These are phyloP conservation scores for Theocolax elegans DNA, from an alignment of 1,140 invertebrate genomes.

Conservation along the genomic window DNA sequence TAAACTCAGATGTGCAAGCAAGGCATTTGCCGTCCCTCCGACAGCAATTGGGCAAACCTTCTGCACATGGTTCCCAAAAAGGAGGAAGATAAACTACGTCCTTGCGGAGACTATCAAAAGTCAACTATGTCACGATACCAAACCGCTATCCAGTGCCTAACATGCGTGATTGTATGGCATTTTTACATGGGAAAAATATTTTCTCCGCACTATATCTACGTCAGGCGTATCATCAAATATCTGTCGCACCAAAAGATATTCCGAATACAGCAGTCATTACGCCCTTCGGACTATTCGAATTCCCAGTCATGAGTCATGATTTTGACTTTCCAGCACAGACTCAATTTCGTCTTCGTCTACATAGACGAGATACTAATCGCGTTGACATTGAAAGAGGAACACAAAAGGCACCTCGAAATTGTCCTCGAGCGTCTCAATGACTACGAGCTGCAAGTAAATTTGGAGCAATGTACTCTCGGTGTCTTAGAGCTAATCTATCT, in stretches of 20 bases:
- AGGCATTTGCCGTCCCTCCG: conserved; percentile 10
- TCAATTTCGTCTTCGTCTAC: conserved; percentile 40
- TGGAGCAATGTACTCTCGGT: not conserved
- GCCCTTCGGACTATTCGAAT: conserved; percentile 47
- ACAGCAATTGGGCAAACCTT: not conserved
- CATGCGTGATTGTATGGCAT: conserved; percentile 48
- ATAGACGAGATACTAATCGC: conserved; percentile 44
- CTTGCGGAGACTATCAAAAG: conserved; percentile 26
- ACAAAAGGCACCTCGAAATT: conserved; percentile 37
- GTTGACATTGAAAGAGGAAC: conserved; percentile 32
- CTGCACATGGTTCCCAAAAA: conserved; percentile 24
- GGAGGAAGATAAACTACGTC: not conserved
- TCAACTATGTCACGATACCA: conserved; percentile 43
- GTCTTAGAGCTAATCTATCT: not conserved
- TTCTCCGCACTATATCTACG: conserved; percentile 63
- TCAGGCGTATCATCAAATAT: conserved; percentile 62
- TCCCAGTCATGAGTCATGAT: not conserved
- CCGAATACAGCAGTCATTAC: conserved; percentile 46
- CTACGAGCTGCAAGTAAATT: not conserved
- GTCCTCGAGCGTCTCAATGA: not conserved
- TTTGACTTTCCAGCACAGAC: conserved; percentile 9
- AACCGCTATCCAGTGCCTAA: conserved; percentile 54
- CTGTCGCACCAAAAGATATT: conserved; percentile 41
- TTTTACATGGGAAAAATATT: conserved; percentile 48
- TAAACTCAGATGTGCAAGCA: not conserved